Evolutionary conservation across 2,797 vertebrate species (phyloP).

Genomic region (Xenops minutus): DNA sequence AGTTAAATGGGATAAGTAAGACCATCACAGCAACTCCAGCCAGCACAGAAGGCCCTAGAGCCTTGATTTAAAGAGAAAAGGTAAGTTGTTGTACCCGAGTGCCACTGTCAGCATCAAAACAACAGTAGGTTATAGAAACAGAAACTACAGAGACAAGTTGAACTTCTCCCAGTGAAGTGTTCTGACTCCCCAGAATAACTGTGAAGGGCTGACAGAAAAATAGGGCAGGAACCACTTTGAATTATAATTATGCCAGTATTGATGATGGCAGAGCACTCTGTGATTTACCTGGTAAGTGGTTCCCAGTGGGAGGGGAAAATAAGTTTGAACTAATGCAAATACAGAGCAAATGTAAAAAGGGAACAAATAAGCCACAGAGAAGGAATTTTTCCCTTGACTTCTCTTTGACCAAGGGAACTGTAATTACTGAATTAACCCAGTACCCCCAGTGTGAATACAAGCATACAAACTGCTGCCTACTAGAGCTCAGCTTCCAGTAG

Average conservation of each 20-base stretch:
- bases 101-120: neutral
- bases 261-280: neutral
- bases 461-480: neutral
- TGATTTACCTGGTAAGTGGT: neutral
- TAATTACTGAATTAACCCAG: neutral
- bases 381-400: neutral
- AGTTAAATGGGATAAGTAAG: conserved; percentile 91
- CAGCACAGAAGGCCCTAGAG: conserved; percentile 89
- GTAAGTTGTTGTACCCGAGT: neutral
- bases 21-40: conserved; percentile 94
- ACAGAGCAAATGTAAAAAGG: neutral
- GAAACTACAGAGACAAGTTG: neutral
- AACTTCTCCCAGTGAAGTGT: neutral
- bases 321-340: neutral
- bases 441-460: neutral
- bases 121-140: neutral
- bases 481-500: neutral
- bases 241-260: no score
- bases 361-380: neutral
- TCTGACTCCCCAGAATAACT: neutral
- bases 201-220: neutral
- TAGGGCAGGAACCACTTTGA: neutral
- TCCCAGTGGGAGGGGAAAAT: neutral
- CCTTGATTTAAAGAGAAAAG: conserved; percentile 69
- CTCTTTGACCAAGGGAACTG: neutral